Conservation (phyloP, 2,888 invertebrate species). For the Ennomos fuscantarius region DNA sequence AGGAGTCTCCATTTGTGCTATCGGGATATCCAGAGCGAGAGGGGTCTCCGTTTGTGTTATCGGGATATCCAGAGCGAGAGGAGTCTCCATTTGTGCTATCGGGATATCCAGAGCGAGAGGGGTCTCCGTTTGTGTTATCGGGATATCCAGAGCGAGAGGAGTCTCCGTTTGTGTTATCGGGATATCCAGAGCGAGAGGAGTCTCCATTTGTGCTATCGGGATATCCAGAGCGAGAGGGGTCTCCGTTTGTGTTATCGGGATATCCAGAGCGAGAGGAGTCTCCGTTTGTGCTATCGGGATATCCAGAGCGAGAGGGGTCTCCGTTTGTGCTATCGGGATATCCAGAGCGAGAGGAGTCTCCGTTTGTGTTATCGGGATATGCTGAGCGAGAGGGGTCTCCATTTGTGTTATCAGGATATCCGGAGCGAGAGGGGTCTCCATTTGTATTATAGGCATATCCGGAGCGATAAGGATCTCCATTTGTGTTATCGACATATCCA, state of each 20-base stretch:
- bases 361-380: conserved; percentile 7
- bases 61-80: conserved; percentile 2
- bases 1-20: conserved; percentile 2
- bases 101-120: conserved; percentile 2
- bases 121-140: not conserved
- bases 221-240: conserved; percentile 7
- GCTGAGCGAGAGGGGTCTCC: conserved; percentile 2
- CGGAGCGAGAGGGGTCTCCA: conserved; percentile 4
- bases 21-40: conserved; percentile 8
- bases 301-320: not conserved
- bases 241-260: conserved; percentile 4
- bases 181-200: conserved; percentile 1
- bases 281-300: not conserved
- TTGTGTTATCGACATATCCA: conserved; percentile 2
- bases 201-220: not conserved
- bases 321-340: conserved; percentile 2
- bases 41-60: not conserved
- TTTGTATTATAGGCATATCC: not conserved
- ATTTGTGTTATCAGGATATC: not conserved
- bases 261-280: not conserved
- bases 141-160: conserved; percentile 2
- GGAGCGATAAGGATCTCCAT: not conserved
- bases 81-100: conserved; percentile 4
- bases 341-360: conserved; percentile 3
- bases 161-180: conserved; percentile 1